Base-by-base conservation (phyloP, 2,888 invertebrate species). In the Hemaris fuciformis region DNA sequence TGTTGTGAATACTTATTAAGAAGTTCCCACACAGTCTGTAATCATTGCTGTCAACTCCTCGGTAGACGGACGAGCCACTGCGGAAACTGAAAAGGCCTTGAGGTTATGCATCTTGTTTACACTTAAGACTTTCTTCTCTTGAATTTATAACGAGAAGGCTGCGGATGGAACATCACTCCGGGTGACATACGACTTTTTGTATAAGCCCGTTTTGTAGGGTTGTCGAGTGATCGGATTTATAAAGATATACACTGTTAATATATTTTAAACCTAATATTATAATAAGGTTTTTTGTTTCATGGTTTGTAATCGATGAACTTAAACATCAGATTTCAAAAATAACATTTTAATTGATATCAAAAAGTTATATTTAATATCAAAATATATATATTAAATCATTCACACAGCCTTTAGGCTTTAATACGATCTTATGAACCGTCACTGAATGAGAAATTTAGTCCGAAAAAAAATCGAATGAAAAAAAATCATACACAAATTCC, bases 1-100 rank as follows among this genome's bases (percentile, higher is more conserved):
- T 88, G 84, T 86, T 83, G 79, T 85, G 84, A 87, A 79, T 84
- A 87, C 87, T 87, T 89, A 88, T 89, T 89, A 89, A 84, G 87
- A 89, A 91, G 78, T 89, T 88, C 75, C 78, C 79, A 82, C 81
- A 74, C 64, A 66, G 67, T 42, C 77, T 75, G 81, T 88, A 89
- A 90, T 90, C 83, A 88, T 87, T 85, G 82, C 81, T 85, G 88
- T 87, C 86, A 89, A 88, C 86, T 87, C 77, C 70, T 70, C 62
- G 68, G 71, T 76, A 82, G 79, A 80, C 76, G 74, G 66, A 60
- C 38, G 46, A 56, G 34, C 34, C 45, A 41, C 38, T 31, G 27
- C 31, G 25, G 60, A 63, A 69, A 75, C 69, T 70, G 64, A 62
- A 66, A 73, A 74, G 66, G 74, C 66, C 72, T 77, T 71, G 70